Conservation (phyloP, 2,113 vertebrate species). For the Struthidea cinerea region DNA sequence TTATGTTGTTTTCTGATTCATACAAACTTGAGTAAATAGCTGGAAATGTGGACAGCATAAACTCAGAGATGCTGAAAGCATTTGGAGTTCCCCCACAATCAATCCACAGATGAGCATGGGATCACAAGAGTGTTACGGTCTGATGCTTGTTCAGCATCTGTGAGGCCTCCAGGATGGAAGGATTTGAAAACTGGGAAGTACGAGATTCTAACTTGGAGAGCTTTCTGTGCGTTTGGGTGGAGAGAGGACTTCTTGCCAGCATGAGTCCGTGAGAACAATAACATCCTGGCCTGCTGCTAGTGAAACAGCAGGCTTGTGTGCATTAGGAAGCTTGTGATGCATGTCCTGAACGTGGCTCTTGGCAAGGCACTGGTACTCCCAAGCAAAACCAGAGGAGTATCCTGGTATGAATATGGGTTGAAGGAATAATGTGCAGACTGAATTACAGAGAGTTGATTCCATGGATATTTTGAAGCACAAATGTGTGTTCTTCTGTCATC, state of each 20-base stretch:
- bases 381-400: neutral
- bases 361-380: neutral
- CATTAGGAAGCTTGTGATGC: neutral
- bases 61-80: neutral
- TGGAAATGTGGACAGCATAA: neutral
- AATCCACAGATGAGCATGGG: neutral
- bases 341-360: neutral
- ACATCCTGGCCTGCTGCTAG: conserved; percentile 30
- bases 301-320: neutral
- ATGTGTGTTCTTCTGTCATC: neutral
- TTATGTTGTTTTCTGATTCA: neutral
- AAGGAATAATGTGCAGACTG: neutral
- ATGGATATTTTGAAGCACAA: neutral
- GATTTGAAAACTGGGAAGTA: neutral
- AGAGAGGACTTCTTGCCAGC: conserved; percentile 6
- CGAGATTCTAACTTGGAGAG: neutral
- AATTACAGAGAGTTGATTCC: neutral
- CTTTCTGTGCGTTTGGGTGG: neutral
- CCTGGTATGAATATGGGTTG: neutral
- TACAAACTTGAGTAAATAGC: neutral
- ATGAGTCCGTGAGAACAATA: conserved; percentile 1
- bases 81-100: neutral
- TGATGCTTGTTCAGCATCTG: neutral
- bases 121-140: neutral
- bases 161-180: neutral